Conservation (phyloP, 2,888 invertebrate species). For the Epistrophella euchroma region DNA sequence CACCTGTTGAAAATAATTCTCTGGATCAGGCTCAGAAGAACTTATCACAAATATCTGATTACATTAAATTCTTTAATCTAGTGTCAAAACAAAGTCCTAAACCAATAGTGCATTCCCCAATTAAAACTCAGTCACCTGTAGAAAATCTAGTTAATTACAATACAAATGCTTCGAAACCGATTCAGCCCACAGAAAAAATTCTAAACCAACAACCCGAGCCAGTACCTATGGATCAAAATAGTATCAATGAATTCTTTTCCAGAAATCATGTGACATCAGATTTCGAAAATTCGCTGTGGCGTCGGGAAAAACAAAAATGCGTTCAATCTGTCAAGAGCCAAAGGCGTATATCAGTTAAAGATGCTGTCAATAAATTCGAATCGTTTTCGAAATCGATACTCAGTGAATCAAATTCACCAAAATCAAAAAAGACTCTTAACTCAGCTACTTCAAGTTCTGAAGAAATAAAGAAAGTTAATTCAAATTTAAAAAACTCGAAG, state of each 20-base stretch:
- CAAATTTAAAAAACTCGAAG: neutral
- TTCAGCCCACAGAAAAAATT: slow-evolving; percentile 20
- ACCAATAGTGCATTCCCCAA: neutral
- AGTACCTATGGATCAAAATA: slow-evolving; percentile 19
- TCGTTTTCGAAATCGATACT: slow-evolving; percentile 62
- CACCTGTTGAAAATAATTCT: slow-evolving; percentile 23
- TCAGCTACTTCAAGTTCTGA: slow-evolving; percentile 10
- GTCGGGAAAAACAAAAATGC: slow-evolving; percentile 69
- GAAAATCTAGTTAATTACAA: slow-evolving; percentile 50
- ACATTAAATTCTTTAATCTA: slow-evolving; percentile 68
- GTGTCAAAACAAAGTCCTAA: slow-evolving; percentile 42
- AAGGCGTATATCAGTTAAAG: slow-evolving; percentile 65
- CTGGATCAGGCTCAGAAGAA: slow-evolving; percentile 18
- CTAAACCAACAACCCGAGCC: slow-evolving; percentile 8
- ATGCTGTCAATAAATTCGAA: slow-evolving; percentile 67
- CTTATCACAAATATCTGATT: slow-evolving; percentile 59
- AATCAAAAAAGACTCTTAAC: neutral
- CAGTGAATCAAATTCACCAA: slow-evolving; percentile 50
- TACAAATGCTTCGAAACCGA: slow-evolving; percentile 35
- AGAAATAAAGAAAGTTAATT: slow-evolving; percentile 12
- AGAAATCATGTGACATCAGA: slow-evolving; percentile 50
- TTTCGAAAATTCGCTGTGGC: slow-evolving; percentile 66
- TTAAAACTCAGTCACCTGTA: slow-evolving; percentile 33
- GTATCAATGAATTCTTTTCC: slow-evolving; percentile 56
- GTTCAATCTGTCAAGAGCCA: slow-evolving; percentile 51